Evolutionary conservation across 2,113 vertebrate species (phyloP), one percentile per base, ranked within the genome.

Genomic region (Opisthocomus hoazin): DNA sequence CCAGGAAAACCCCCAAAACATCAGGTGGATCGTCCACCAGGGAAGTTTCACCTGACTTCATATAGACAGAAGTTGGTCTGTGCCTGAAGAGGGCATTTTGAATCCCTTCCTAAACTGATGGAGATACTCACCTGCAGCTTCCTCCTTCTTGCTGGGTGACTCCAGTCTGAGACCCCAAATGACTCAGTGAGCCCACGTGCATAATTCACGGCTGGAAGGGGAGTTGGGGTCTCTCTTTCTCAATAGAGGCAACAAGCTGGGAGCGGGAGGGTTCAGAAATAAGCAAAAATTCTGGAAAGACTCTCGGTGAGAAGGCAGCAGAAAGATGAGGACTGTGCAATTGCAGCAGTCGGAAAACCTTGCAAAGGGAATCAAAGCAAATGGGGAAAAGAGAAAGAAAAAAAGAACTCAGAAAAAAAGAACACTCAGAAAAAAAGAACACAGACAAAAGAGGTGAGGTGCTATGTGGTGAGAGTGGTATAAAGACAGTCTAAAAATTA

Each of bases 101-200:
- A 51, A 46, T 29, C 65, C 39, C 39, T 54, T 57, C 58, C 68
- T 66, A 27, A 19, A 45, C 5, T 1, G 1, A 23, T 2, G 22
- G 53, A 37, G 32, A 6, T 10, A 19, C 32, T 13, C 54, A 15
- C 10, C 64, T 17, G 39, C 56, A 84, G 39, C 39, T 26, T n/a
- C 63, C 87, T 34, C 1, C 61, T 51, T 15, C 58, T 41, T n/a
- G 36, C 60, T 68, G 70, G 37, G 7, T 24, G 61, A 8, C 54
- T 61, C 34, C 7, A 3, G 39, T 9, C 46, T 30, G 23, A 83
- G 63, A 48, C 56, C 41, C 36, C 17, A 10, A 7, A 36, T 26
- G 39, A n/a, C 26, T 30, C 1, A 16, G 45, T 11, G 69, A 0
- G 0, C 41, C 73, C 50, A 12, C 2, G 1, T 22, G 26, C 1